A percentile compares a stretch with the other conserved stretches of the same genome.
Evolutionary conservation across 2,113 vertebrate genomes (phyloP).

Genomic region (Datnioides undecimradiatus): DNA sequence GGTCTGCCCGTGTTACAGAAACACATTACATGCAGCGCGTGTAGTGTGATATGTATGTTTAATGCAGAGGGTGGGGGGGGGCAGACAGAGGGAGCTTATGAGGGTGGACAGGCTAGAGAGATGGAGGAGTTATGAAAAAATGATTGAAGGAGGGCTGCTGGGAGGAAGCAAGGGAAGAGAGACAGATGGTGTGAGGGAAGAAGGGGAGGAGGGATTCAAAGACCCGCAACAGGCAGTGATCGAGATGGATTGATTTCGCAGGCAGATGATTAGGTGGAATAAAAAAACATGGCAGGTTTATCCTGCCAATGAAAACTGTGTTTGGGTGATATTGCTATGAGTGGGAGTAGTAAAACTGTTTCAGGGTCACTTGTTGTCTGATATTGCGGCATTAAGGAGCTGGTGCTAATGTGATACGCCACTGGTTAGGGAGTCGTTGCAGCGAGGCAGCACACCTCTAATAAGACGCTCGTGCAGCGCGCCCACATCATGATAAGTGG

Average conservation of each 20-base stretch:
- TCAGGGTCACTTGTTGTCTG: constrained; percentile 73
- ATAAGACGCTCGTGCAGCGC: constrained; percentile 62
- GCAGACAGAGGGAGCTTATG: constrained; percentile 40
- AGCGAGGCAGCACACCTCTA: constrained; percentile 59
- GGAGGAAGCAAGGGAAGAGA: constrained; percentile 62
- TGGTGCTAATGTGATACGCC: constrained; percentile 69
- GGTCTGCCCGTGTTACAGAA: constrained; percentile 27
- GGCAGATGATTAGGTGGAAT: constrained; percentile 68
- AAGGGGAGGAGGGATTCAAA: constrained; percentile 62
- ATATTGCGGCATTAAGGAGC: constrained; percentile 62
- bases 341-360: constrained; percentile 68
- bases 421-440: constrained; percentile 70
- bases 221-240: constrained; percentile 75
- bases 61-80: constrained; percentile 29
- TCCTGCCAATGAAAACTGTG: constrained; percentile 61
- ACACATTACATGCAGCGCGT: constrained; percentile 10
- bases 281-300: constrained; percentile 62
- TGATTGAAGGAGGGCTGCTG: constrained; percentile 70
- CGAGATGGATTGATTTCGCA: constrained; percentile 75
- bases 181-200: constrained; percentile 74
- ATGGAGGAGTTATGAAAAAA: constrained; percentile 73
- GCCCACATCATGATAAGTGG: constrained; percentile 60
- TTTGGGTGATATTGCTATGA: constrained; percentile 59
- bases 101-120: constrained; percentile 66
- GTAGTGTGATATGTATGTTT: constrained; percentile 46